Percentiles rank a stretch among this genome's conserved stretches.
phyloP scores from a whole-genome alignment of 2,113 vertebrate genomes.

The Brachyhypopomus gauderio region DNA sequence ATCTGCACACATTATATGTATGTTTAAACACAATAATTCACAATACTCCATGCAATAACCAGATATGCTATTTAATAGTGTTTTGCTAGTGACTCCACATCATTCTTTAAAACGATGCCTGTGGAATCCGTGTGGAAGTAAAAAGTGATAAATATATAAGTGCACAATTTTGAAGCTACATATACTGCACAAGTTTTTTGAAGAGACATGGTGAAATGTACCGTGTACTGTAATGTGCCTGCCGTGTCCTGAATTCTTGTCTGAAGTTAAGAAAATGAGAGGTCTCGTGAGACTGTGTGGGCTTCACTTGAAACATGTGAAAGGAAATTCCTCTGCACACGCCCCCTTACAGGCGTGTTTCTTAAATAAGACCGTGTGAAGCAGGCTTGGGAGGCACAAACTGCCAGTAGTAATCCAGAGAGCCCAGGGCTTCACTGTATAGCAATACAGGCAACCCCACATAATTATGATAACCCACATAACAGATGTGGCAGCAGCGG shows the following conservation, averaged over 20 bases:
- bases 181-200: too few species aligned
- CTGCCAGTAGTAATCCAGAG: neutral
- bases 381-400: neutral
- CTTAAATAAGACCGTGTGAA: neutral
- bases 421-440: neutral
- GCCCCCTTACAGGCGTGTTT: slow-evolving; percentile 6
- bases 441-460: neutral
- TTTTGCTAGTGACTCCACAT: too few species aligned
- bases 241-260: neutral
- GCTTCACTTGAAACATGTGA: slow-evolving; percentile 49
- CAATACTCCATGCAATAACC: too few species aligned
- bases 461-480: neutral
- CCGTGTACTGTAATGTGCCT: neutral
- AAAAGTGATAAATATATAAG: too few species aligned
- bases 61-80: too few species aligned
- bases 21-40: too few species aligned
- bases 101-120: too few species aligned
- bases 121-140: too few species aligned
- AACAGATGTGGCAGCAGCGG: neutral
- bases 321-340: slow-evolving; percentile 57
- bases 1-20: too few species aligned
- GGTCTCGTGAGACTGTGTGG: neutral
- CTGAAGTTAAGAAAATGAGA: neutral
- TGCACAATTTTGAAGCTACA: too few species aligned
- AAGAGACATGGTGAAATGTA: neutral